Base-by-base conservation (phyloP, 2,888 invertebrate species). In the Drosophila neotestacea region DNA sequence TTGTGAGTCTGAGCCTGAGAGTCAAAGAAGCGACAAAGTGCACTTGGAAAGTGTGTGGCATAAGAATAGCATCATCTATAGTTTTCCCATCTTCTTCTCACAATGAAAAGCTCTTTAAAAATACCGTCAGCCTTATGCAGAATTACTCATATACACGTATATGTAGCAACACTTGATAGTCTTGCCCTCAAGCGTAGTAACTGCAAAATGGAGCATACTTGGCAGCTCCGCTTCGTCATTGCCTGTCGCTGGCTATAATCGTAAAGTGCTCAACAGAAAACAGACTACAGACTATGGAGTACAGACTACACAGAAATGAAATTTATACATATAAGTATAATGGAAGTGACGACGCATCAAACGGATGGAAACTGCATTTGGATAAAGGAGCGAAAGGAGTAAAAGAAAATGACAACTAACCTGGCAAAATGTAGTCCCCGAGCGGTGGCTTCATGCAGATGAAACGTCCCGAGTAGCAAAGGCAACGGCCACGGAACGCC, bases 381-480 rank as follows among this genome's bases (percentile, higher is more conserved):
- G 46, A 10, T 41, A 34, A 34, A 11, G 47, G 1, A 16, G 27
- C 4, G 27, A 51, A 30, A 22, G n/a, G 39, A 13, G 34, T n/a
- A 11, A 6, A 1, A 34, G 6, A 34, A 13, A 10, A n/a, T 34
- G 36, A n/a, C 1, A 34, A 85, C 83, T 90, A 67, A 92, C 92
- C 93, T 85, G 93, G 93, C 72, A 93, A 81, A 66, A 89, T 85
- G 81, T 93, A 93, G 91, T 94, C 93, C 94, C 95, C 95, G 72
- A 95, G 95, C 73, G 95, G 94, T 62, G 97, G 97, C 89, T 97
- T 95, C 96, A 97, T 97, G 93, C 97, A 97, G 93, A 97, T 97
- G 93, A 98, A 97, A 75, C 96, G 95, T 38, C 97, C 97, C 27
- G 97, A 97, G 93, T 97, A 97, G 93, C 97, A 98, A 85, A 97